Evolutionary conservation across 2,797 vertebrate genomes (phyloP).

Genomic region (Lagorchestes hirsutus): DNA sequence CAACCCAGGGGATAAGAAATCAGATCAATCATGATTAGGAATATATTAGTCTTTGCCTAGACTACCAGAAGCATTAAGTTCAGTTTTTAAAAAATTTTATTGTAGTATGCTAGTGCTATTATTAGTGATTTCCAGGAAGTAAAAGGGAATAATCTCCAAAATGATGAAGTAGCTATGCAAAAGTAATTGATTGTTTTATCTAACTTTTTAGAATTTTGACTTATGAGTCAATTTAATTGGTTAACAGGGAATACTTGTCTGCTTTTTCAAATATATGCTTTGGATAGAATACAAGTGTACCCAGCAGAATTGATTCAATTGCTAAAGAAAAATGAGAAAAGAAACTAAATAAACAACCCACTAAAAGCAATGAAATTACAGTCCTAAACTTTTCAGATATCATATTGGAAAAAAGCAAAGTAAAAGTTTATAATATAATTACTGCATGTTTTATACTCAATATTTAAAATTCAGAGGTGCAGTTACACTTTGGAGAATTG

Average conservation of each 20-base stretch:
- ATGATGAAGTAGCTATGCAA: neutral
- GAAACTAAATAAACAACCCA: conserved; percentile 53
- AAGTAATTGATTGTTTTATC: conserved; percentile 31
- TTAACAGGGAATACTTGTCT: neutral
- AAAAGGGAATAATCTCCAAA: conserved; percentile 13
- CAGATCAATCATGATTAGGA: neutral
- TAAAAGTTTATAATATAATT: neutral
- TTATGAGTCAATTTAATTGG: conserved; percentile 29
- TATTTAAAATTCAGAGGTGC: neutral
- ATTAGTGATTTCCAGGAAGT: neutral
- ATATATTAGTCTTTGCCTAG: neutral
- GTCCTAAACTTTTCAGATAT: conserved; percentile 41
- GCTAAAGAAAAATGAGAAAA: conserved; percentile 21
- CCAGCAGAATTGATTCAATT: conserved; percentile 25
- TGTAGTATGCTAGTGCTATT: neutral
- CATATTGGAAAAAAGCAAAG: conserved; percentile 12
- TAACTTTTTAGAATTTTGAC: conserved; percentile 46
- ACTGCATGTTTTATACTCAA: neutral
- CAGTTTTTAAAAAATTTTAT: neutral
- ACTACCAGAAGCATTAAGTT: neutral
- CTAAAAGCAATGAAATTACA: neutral
- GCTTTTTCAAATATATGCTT: conserved; percentile 18
- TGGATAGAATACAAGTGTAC: conserved; percentile 27
- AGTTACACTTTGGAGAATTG: neutral
- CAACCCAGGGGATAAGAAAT: neutral